Evolutionary conservation across 2,113 vertebrate genomes (phyloP), one percentile per base, ranked within the genome.

Genomic region (Patagioenas fasciata): DNA sequence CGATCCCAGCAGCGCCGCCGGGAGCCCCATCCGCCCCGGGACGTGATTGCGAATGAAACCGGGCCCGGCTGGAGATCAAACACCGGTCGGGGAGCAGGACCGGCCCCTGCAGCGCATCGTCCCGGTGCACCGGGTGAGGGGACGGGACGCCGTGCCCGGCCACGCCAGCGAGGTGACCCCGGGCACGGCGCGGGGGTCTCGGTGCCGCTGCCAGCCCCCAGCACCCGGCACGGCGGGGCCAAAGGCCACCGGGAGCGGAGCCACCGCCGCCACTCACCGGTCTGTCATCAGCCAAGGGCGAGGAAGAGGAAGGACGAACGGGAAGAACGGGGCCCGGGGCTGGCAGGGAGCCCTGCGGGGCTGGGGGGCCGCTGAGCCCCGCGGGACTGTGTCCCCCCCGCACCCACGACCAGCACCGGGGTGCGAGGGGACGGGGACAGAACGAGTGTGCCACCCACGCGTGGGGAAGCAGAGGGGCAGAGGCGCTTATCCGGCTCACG

Each of bases 401-500:
- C 58, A 8, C 38, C 51, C 51, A 3, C 10, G 6, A 4, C 31
- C 56, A 6, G 42, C 42, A 44, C 42, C 16, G 42, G 42, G 42
- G 56, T 25, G 12, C 6, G 29, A 24, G 50, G 48, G 61, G 47
- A 5, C 7, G 4, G 34, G 66, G 38, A 11, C 1, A 2, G 70
- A 18, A 15, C 58, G 80, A 54, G 54, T n/a, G 17, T 3, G 54
- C 36, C 17, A 1, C 40, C 70, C 34, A 2, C 2, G 4, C 31
- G 10, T 5, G 18, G 6, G 23, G 10, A 8, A 25, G 25, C 32
- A 1, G 20, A 3, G 4, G 21, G n/a, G 23, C 60, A 23, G 20
- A 2, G 29, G 13, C 2, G 38, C 28, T 64, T 8, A 2, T 1
- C 13, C 4, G 36, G 53, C 24, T 29, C 25, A 3, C 0, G 9